Evolutionary conservation across 2,888 invertebrate species (phyloP).

Genomic region (Microplitis deprimator): DNA sequence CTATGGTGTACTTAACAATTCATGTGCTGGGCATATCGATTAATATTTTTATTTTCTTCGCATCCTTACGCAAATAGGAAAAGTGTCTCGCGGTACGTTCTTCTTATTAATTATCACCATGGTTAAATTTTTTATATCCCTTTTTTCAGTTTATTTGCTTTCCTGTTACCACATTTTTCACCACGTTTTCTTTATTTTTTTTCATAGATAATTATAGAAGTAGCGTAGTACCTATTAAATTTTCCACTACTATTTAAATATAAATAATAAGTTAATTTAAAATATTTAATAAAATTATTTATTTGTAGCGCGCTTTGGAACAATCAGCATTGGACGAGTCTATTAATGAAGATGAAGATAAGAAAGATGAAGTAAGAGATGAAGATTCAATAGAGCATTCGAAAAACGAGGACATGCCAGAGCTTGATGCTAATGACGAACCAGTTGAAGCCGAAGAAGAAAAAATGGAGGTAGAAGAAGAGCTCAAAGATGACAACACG

Average conservation of each 20-base stretch:
- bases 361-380: neutral
- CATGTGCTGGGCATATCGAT: constrained; percentile 12
- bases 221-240: constrained; percentile 7
- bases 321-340: constrained; percentile 53
- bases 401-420: neutral
- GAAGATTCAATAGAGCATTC: neutral
- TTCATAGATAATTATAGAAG: neutral
- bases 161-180: constrained; percentile 40
- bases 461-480: constrained; percentile 55
- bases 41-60: constrained; percentile 52
- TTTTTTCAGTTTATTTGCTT: constrained; percentile 32
- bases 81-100: constrained; percentile 64
- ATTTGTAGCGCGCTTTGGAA: constrained; percentile 63
- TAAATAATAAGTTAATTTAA: neutral
- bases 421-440: constrained; percentile 53
- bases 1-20: constrained; percentile 17
- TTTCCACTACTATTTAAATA: neutral
- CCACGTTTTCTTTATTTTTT: neutral
- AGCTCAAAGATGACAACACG: constrained; percentile 58
- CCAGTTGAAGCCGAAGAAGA: constrained; percentile 60
- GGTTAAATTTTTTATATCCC: constrained; percentile 15
- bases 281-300: neutral
- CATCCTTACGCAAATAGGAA: constrained; percentile 63
- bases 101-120: constrained; percentile 46
- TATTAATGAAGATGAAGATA: neutral